phyloP scores from a whole-genome alignment of 2,888 invertebrate species.

The Spisula solida region DNA sequence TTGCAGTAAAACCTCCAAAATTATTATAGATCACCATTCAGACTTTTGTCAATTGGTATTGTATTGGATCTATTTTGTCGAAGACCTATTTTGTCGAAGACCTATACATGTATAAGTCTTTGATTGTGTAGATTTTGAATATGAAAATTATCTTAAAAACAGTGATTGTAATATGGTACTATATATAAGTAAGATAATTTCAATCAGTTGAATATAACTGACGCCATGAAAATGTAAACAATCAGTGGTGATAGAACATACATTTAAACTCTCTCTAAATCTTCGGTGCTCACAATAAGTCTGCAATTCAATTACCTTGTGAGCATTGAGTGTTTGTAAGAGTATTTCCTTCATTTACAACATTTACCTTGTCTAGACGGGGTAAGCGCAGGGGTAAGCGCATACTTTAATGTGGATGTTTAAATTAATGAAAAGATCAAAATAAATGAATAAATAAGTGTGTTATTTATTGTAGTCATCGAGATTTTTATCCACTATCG shows the following conservation, averaged over 20 bases:
- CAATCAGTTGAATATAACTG: background rate
- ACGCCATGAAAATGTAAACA: background rate
- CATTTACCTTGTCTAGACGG: background rate
- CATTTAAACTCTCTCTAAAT: background rate
- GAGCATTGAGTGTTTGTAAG: background rate
- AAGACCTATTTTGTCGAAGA: too few species aligned
- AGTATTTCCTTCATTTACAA: background rate
- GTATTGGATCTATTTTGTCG: too few species aligned
- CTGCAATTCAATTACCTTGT: background rate
- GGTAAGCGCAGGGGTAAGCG: background rate
- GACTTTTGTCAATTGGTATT: too few species aligned
- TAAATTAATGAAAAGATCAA: slow-evolving; percentile 8
- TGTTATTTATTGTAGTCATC: too few species aligned
- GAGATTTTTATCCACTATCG: too few species aligned
- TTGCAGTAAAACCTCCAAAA: too few species aligned
- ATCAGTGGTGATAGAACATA: background rate
- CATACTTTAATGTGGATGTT: background rate
- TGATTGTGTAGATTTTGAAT: too few species aligned
- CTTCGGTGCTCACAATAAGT: background rate
- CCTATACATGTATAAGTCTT: too few species aligned
- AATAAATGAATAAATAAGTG: slow-evolving; percentile 5
- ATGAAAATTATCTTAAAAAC: too few species aligned
- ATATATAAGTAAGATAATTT: too few species aligned
- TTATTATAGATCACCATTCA: too few species aligned
- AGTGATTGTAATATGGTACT: too few species aligned